Percentiles rank a stretch among this genome's conserved stretches.
phyloP scores from a whole-genome alignment of 2,888 invertebrate species.

The Tillus elongatus region DNA sequence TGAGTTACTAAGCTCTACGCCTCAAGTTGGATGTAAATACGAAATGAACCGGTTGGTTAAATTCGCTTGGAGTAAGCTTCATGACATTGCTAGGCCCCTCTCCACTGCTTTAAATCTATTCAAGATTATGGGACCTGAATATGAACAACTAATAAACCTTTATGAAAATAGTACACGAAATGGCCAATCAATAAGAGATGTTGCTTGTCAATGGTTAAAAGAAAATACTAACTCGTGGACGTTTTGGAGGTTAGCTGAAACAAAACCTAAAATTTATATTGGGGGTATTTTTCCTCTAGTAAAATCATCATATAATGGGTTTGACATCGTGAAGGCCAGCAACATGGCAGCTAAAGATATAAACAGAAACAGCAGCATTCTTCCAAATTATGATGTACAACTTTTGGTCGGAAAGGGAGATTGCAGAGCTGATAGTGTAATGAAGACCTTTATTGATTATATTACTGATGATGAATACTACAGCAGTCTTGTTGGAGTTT shows the following conservation, averaged over 20 bases:
- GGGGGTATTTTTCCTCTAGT: slow-evolving; percentile 59
- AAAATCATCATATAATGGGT: slow-evolving; percentile 50
- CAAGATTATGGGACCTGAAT: slow-evolving; percentile 9
- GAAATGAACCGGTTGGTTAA: slow-evolving; percentile 61
- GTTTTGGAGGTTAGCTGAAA: slow-evolving; percentile 42
- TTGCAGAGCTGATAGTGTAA: slow-evolving; percentile 62
- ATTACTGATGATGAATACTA: slow-evolving; percentile 47
- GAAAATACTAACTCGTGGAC: slow-evolving; percentile 42
- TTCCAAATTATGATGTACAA: slow-evolving; percentile 52
- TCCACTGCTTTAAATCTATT: slow-evolving; percentile 45
- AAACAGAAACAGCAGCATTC: slow-evolving; percentile 49
- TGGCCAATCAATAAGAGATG: slow-evolving; percentile 32
- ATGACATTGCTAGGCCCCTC: slow-evolving; percentile 44
- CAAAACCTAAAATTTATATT: slow-evolving; percentile 45
- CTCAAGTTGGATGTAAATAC: slow-evolving; percentile 50
- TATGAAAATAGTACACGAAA: slow-evolving; percentile 19
- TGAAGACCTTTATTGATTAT: slow-evolving; percentile 66
- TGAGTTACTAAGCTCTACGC: slow-evolving; percentile 38
- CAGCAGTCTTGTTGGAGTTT: slow-evolving; percentile 55
- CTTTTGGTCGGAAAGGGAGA: slow-evolving; percentile 54
- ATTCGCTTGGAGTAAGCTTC: slow-evolving; percentile 52
- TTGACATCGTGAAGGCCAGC: slow-evolving; percentile 53
- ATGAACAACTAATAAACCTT: slow-evolving; percentile 19
- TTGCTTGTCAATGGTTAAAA: slow-evolving; percentile 62
- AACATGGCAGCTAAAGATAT: slow-evolving; percentile 54